These are phyloP conservation scores for Cheilinus undulatus DNA, from an alignment of 2,113 vertebrate genomes.

Conservation along the genomic window DNA sequence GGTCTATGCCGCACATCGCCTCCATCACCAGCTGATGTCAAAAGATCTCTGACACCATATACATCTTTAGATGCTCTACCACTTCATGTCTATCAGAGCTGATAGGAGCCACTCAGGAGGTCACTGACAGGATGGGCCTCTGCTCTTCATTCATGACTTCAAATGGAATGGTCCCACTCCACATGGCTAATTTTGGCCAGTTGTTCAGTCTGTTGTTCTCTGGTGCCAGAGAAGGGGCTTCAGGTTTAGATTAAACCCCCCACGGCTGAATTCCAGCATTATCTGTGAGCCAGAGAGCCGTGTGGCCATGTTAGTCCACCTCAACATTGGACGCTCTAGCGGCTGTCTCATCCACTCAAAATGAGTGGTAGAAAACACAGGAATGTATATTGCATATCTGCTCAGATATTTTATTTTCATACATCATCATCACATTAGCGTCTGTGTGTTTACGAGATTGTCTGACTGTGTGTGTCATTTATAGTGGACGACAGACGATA, in stretches of 20 bases:
- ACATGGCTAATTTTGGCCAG: conserved; percentile 81
- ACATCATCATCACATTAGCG: conserved; percentile 46
- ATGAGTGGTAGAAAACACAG: conserved; percentile 44
- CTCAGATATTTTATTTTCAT: conserved; percentile 44
- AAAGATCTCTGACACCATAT: conserved; percentile 48
- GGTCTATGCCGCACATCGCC: conserved; percentile 21
- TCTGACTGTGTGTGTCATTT: conserved; percentile 57
- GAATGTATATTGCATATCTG: conserved; percentile 66
- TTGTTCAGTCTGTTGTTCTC: conserved; percentile 63
- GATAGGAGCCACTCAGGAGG: conserved; percentile 70
- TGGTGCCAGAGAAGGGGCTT: conserved; percentile 74
- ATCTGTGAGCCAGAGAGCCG: conserved; percentile 69
- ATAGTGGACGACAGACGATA: conserved; percentile 69
- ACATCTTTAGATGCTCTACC: conserved; percentile 53
- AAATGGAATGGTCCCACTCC: conserved; percentile 72
- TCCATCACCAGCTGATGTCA: conserved; percentile 58
- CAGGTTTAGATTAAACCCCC: conserved; percentile 79
- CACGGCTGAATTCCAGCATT: conserved; percentile 78
- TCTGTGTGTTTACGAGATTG: neutral
- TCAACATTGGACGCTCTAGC: conserved; percentile 24
- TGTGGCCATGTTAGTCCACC: conserved; percentile 50
- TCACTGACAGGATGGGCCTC: conserved; percentile 53
- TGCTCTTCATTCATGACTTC: conserved; percentile 73
- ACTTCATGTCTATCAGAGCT: conserved; percentile 64
- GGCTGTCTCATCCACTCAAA: conserved; percentile 48